Evolutionary conservation across 2,888 invertebrate genomes (phyloP).

Genomic region (Himalopsyche anomala): DNA sequence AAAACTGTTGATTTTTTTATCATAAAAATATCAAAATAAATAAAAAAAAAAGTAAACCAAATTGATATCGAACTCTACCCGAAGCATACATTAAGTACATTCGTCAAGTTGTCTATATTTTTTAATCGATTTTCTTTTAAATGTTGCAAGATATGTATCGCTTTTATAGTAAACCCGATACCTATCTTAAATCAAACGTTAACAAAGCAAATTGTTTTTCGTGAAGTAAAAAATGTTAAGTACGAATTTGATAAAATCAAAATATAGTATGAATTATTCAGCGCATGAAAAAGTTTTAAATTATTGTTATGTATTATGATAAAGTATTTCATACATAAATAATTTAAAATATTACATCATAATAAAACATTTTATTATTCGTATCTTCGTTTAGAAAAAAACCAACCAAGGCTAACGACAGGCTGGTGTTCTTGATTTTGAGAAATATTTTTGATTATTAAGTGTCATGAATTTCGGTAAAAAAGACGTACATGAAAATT

Average conservation of each 20-base stretch:
- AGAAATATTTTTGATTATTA: not conserved
- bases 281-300: not conserved
- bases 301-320: not conserved
- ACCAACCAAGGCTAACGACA: conserved; percentile 39
- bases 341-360: conserved; percentile 12
- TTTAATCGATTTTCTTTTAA: too few relatives aligned
- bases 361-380: not conserved
- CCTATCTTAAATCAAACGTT: too few relatives aligned
- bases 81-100: too few relatives aligned
- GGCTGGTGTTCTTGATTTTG: not conserved
- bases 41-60: too few relatives aligned
- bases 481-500: not conserved
- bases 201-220: not conserved
- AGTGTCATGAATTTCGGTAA: not conserved
- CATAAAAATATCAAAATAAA: too few relatives aligned
- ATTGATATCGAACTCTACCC: too few relatives aligned
- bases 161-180: too few relatives aligned
- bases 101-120: too few relatives aligned
- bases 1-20: too few relatives aligned
- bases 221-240: not conserved
- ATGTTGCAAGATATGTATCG: too few relatives aligned
- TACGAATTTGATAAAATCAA: not conserved
- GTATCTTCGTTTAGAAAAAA: not conserved
- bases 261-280: not conserved
- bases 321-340: not conserved